Evolutionary conservation across 1,140 invertebrate genomes (phyloP).

Genomic region (Drosophila funebris): DNA sequence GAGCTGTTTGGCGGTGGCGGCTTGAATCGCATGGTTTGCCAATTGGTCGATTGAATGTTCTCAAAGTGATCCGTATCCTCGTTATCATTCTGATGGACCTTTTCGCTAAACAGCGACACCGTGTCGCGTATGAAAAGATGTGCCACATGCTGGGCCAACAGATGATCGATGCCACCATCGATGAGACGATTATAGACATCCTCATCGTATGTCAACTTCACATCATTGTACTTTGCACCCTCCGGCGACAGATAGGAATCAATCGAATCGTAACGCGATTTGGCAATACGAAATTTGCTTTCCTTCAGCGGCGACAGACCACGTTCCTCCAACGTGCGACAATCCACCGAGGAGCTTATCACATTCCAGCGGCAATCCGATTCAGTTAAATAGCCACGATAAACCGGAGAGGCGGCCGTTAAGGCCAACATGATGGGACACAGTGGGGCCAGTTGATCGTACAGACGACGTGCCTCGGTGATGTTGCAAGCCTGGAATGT

Average conservation of each 20-base stretch:
- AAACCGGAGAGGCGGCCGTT: slow-evolving; percentile 97
- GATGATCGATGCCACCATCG: slow-evolving; percentile 94
- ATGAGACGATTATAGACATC: slow-evolving; percentile 91
- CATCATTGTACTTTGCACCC: slow-evolving; percentile 85
- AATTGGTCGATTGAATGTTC: slow-evolving; percentile 99
- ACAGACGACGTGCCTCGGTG: slow-evolving; percentile 96
- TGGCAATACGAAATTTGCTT: slow-evolving; percentile 94
- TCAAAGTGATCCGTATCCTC: slow-evolving; percentile 99
- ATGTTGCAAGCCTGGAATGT: slow-evolving; percentile 98
- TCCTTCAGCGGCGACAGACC: slow-evolving; percentile 91
- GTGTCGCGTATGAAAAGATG: slow-evolving; percentile 99
- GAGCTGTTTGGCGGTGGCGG: slow-evolving; percentile 96
- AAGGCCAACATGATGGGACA: slow-evolving; percentile 99
- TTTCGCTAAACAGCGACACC: slow-evolving; percentile 97
- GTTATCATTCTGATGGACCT: slow-evolving; percentile 96
- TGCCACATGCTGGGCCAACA: slow-evolving; percentile 96
- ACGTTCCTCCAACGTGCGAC: slow-evolving; percentile 96
- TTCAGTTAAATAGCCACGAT: slow-evolving; percentile 96
- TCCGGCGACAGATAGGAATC: slow-evolving; percentile 97
- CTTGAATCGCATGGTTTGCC: slow-evolving; percentile 99
- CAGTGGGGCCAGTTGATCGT: slow-evolving; percentile 98
- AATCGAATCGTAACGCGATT: slow-evolving; percentile 99
- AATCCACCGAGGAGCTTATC: slow-evolving; percentile 97
- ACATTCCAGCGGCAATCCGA: slow-evolving; percentile 99
- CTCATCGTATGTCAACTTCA: slow-evolving; percentile 92